phyloP scores from a whole-genome alignment of 1,140 invertebrate genomes.

The Drosophila ogumai region DNA sequence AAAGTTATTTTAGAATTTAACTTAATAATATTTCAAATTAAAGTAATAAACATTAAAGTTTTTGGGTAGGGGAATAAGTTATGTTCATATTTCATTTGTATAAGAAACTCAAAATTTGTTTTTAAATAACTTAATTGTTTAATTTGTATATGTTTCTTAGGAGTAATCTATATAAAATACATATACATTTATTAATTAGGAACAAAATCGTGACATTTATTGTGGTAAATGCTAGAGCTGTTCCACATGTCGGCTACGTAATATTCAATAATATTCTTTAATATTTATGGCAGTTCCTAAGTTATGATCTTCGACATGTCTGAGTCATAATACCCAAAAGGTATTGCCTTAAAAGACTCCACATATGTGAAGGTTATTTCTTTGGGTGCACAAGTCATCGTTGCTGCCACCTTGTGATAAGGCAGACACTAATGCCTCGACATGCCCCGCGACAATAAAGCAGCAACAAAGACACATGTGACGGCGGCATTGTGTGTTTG shows the following conservation, averaged over 20 bases:
- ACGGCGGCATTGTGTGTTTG: slow-evolving; percentile 49
- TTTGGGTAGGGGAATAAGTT: accelerated
- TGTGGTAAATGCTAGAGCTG: background rate
- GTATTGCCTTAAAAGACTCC: background rate
- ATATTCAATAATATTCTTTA: background rate
- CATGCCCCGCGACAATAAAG: slow-evolving; percentile 39
- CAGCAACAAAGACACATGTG: slow-evolving; percentile 22
- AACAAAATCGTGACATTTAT: too few relatives aligned
- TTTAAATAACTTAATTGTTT: background rate
- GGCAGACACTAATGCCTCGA: slow-evolving; percentile 44
- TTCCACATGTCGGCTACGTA: background rate
- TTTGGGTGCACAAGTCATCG: background rate
- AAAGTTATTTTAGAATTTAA: too few relatives aligned
- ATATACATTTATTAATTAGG: too few relatives aligned
- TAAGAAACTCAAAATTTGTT: background rate
- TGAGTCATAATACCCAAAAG: background rate
- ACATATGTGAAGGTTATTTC: background rate
- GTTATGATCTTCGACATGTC: background rate
- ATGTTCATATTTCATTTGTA: background rate
- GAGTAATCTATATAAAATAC: background rate
- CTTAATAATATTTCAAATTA: background rate
- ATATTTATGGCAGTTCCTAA: background rate
- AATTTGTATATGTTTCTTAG: background rate
- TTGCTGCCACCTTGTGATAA: slow-evolving; percentile 41
- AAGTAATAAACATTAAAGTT: background rate